Percentiles rank a stretch among this genome's conserved stretches.
phyloP scores from a whole-genome alignment of 1,140 invertebrate genomes.

The Diploscapter pachys region DNA sequence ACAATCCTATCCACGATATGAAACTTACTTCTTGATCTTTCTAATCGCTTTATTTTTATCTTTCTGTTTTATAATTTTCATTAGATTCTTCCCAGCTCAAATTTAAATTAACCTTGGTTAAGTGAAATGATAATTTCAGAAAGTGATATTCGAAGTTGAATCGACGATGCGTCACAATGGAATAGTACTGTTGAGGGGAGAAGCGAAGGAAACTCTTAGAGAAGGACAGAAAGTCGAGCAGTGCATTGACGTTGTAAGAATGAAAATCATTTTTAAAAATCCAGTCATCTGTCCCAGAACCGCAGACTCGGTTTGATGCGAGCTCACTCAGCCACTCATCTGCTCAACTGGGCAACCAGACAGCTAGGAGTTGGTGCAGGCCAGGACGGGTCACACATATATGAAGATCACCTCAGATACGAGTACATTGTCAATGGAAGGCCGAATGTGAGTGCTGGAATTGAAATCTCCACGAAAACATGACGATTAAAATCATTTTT shows the following conservation, averaged over 20 bases:
- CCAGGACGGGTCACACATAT: slow-evolving; percentile 20
- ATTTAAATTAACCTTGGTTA: too few species aligned
- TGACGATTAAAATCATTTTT: slow-evolving; percentile 1
- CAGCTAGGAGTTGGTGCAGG: slow-evolving; percentile 4
- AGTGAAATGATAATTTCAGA: not conserved
- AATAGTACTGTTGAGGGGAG: slow-evolving; percentile 16
- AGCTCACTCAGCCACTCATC: slow-evolving; percentile 24
- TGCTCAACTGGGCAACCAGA: slow-evolving; percentile 24
- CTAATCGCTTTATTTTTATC: too few species aligned
- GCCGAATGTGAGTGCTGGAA: not conserved
- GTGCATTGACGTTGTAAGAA: slow-evolving; percentile 4
- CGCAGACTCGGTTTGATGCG: slow-evolving; percentile 16
- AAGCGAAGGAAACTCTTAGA: not conserved
- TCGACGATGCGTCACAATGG: slow-evolving; percentile 2
- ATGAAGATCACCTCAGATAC: not conserved
- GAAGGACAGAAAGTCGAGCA: slow-evolving; percentile 16
- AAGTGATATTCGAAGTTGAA: slow-evolving; percentile 5
- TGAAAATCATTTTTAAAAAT: too few species aligned
- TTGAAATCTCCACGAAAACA: not conserved
- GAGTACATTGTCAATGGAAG: not conserved
- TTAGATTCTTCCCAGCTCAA: too few species aligned
- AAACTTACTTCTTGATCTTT: too few species aligned
- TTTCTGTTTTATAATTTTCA: too few species aligned
- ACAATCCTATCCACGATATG: too few species aligned
- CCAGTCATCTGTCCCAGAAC: not conserved